Base-by-base conservation (phyloP, 2,888 invertebrate species). In the Drosophila anomelani region DNA sequence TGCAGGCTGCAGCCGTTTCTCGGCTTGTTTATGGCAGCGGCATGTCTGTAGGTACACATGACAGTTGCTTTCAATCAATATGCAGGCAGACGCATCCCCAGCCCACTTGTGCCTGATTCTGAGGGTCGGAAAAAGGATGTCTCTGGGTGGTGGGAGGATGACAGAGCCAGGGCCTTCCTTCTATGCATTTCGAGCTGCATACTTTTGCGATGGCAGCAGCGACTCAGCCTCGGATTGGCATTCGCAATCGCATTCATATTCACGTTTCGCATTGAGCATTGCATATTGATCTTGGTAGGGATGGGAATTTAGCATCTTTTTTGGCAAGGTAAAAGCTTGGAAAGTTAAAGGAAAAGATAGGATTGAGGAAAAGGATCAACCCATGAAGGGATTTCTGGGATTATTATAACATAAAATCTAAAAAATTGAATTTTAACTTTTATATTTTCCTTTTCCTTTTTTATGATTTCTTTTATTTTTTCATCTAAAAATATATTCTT, bases 51-150 rank as follows among this genome's bases (percentile, higher is more conserved):
- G 26, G 26, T 81, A 51, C 51, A 51, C 15, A 80, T 78, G 78
- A 82, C 80, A 80, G 80, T 80, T 81, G 79, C 80, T 77, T 80
- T 81, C 80, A 80, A 80, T 80, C 80, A 80, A 80, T 80, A 81
- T 80, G 81, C 81, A 76, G 62, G 74, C 70, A 47, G 66, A 63
- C 56, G 46, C 75, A 57, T 43, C 49, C 8, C 9, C 26, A 26
- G 15, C 46, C 38, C 58, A 23, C 53, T 36, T 36, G 61, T 10
- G 34, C 29, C 41, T 39, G 46, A 26, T 26, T 17, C 38, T 43
- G 34, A 34, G 43, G 46, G 29, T n/a, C 17, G n/a, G 23, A 20
- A 20, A 34, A 20, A 39, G 46, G 38, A 10, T 34, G 13, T 39
- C 38, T 54, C 20, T 36, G 34, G 46, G 15, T 23, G 32, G 56